Evolutionary conservation across 2,797 vertebrate genomes (phyloP), one percentile per base, ranked within the genome.

Genomic region (Crenichthys baileyi): DNA sequence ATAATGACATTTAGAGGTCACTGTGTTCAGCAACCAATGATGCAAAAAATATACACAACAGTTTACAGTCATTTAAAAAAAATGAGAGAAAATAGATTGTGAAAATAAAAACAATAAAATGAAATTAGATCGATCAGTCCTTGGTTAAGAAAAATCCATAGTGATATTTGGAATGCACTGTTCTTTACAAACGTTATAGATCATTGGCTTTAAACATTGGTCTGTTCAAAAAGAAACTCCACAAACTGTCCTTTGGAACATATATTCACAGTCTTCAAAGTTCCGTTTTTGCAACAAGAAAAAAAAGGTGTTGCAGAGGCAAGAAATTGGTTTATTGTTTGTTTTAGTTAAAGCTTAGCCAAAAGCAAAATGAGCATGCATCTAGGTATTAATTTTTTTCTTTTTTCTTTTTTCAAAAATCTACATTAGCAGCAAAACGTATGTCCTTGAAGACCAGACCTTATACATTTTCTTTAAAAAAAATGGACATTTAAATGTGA

Each of bases 261-360:
- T 95, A 96, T 93, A 95, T 96, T 98, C 98, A 97, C 97, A 97
- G 97, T 98, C 97, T 98, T 97, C 96, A 94, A 96, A 97, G 97
- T 98, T 98, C 97, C 96, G 96, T 98, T 96, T 97, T 97, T 97
- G 96, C 96, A 98, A 97, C 96, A 96, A 96, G 93, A 95, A 95
- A 94, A 94, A 94, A 95, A 95, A 91, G 81, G 80, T 90, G 94
- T 94, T 92, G 95, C 95, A 91, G 95, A 96, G 95, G 94, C 94
- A 96, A 94, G 95, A 96, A 95, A 96, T 95, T 93, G 95, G 95
- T 96, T 96, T 96, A 96, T 96, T 96, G 94, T 95, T 95, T 93
- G 94, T 95, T 96, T 97, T 96, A 94, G 95, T 96, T 97, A 97
- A 96, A 96, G 93, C 96, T 97, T 97, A 96, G 96, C 96, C 96